Conservation (phyloP, 1,140 invertebrate genomes). For the Drosophila repletoides region DNA sequence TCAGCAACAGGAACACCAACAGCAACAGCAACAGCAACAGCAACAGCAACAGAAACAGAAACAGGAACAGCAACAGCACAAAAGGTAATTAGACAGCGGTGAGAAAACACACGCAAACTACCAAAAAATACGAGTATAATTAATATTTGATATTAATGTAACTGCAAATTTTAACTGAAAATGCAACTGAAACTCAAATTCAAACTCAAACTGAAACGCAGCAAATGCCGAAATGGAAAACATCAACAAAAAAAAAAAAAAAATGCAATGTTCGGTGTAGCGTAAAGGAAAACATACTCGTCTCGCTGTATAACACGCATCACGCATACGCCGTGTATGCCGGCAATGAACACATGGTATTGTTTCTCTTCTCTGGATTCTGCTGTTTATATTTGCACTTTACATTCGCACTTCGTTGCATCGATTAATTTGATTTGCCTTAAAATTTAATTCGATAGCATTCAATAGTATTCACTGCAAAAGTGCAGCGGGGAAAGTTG, state of each 20-base stretch:
- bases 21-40: slow-evolving; percentile 6
- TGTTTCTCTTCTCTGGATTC: neutral
- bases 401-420: slow-evolving; percentile 58
- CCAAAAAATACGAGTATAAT: slow-evolving; percentile 27
- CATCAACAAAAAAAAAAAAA: too few species aligned
- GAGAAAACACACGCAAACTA: slow-evolving; percentile 22
- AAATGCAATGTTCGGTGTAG: neutral
- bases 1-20: slow-evolving; percentile 13
- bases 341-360: too few species aligned
- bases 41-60: slow-evolving; percentile 19
- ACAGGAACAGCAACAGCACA: neutral
- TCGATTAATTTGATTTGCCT: slow-evolving; percentile 65
- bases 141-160: slow-evolving; percentile 6
- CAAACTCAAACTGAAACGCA: neutral
- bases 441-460: slow-evolving; percentile 24
- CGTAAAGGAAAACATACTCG: neutral
- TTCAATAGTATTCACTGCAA: neutral
- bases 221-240: too few species aligned
- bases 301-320: too few species aligned
- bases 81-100: slow-evolving; percentile 48
- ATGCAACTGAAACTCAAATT: slow-evolving; percentile 13
- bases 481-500: neutral
- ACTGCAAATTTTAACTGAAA: slow-evolving; percentile 11
- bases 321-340: slow-evolving; percentile 19
- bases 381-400: slow-evolving; percentile 22